These are phyloP conservation scores for Zele albiditarsus DNA, from an alignment of 2,888 invertebrate species.

Conservation along the genomic window DNA sequence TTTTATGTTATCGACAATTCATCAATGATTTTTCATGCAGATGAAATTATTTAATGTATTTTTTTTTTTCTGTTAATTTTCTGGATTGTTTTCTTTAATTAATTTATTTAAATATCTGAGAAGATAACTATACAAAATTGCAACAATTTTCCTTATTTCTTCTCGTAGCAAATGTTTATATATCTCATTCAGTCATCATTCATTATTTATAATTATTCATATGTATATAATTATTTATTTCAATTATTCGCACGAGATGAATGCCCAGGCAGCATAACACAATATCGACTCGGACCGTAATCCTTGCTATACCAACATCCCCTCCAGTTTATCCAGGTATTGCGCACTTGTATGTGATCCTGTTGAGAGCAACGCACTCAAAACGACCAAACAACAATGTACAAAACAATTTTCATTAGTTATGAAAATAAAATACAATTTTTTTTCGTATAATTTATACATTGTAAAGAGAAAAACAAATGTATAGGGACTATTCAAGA, in stretches of 20 bases:
- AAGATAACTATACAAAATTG: too few species aligned
- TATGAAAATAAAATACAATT: not conserved
- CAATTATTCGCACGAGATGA: conserved; percentile 6
- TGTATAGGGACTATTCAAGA: too few species aligned
- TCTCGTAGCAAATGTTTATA: too few species aligned
- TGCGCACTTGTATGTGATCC: conserved; percentile 9
- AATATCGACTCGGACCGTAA: not conserved
- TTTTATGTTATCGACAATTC: not conserved
- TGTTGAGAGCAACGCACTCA: conserved; percentile 2
- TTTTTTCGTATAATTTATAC: not conserved
- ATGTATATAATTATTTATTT: not conserved
- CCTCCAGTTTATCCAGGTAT: not conserved
- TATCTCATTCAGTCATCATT: not conserved
- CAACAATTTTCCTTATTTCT: too few species aligned
- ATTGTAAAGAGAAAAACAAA: too few species aligned
- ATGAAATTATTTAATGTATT: not conserved
- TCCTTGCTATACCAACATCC: not conserved
- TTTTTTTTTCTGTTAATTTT: not conserved
- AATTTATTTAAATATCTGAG: too few species aligned
- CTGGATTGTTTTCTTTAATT: not conserved
- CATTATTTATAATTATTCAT: not conserved
- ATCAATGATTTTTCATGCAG: not conserved
- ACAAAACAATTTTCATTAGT: not conserved
- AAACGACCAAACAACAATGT: not conserved
- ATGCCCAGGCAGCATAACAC: not conserved